Conservation (phyloP, 2,888 invertebrate species). For the Plemyria rubiginata region DNA sequence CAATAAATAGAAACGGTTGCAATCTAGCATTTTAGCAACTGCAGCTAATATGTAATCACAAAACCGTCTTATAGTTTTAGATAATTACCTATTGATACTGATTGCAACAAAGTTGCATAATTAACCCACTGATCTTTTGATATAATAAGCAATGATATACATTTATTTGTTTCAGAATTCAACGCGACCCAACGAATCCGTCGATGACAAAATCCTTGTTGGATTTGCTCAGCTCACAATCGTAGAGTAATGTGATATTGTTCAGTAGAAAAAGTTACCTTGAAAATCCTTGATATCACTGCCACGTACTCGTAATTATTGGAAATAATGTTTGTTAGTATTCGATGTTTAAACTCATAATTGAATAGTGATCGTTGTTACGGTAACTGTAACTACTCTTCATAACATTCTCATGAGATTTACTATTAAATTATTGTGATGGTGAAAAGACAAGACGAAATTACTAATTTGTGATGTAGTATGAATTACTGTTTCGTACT, state of each 20-base stretch:
- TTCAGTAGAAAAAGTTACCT: neutral
- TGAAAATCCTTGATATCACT: neutral
- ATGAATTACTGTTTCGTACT: constrained; percentile 13
- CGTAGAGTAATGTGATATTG: constrained; percentile 84
- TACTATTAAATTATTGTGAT: constrained; percentile 2
- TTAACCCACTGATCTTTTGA: no score
- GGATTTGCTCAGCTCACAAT: constrained; percentile 99
- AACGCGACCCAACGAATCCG: constrained; percentile 89
- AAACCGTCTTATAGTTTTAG: no score
- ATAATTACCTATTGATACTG: no score
- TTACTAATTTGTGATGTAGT: constrained; percentile 19
- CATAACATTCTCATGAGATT: neutral
- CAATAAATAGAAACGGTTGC: no score
- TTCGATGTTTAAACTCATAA: neutral
- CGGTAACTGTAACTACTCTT: neutral
- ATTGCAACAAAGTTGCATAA: no score
- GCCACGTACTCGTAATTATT: neutral
- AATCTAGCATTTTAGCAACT: no score
- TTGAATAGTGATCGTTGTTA: neutral
- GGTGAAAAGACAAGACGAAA: constrained; percentile 15
- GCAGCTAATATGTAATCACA: no score
- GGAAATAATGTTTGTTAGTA: neutral
- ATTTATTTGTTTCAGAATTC: constrained; percentile 86
- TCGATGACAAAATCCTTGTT: constrained; percentile 96
- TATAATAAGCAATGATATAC: neutral